Conservation (phyloP, 2,888 invertebrate genomes). For the Lottia gigantea region DNA sequence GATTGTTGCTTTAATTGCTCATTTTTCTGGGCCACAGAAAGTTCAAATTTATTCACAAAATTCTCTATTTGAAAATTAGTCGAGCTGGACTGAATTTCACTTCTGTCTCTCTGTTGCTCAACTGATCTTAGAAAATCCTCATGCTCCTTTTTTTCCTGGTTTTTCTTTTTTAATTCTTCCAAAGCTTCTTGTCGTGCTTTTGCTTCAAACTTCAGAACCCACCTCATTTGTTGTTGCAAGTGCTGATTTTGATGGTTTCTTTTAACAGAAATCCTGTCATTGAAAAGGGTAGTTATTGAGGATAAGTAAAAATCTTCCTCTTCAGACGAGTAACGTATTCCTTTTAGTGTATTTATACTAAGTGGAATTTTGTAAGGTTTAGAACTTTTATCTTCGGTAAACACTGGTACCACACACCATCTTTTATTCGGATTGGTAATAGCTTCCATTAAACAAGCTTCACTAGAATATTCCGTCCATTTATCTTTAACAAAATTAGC, state of each 20-base stretch:
- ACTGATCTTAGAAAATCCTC: too few species aligned
- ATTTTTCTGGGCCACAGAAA: too few species aligned
- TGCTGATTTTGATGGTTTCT: constrained; percentile 19
- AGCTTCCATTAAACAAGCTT: constrained; percentile 52
- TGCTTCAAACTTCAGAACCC: constrained; percentile 23
- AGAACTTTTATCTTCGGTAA: constrained; percentile 39
- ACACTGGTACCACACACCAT: constrained; percentile 58
- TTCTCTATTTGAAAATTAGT: too few species aligned
- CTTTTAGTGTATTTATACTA: constrained; percentile 50
- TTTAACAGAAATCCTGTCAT: constrained; percentile 38
- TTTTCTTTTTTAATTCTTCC: neutral
- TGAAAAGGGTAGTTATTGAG: constrained; percentile 42
- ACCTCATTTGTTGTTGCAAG: constrained; percentile 12
- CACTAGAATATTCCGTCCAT: constrained; percentile 49
- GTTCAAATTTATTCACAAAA: too few species aligned
- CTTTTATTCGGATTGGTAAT: constrained; percentile 45
- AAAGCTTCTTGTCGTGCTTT: neutral
- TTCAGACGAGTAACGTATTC: constrained; percentile 45
- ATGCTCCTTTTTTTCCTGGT: neutral
- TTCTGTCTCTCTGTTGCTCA: too few species aligned
- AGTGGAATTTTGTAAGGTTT: constrained; percentile 41
- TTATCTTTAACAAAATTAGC: constrained; percentile 43
- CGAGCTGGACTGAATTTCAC: too few species aligned
- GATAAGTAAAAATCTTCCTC: constrained; percentile 46
- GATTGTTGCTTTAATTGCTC: too few species aligned